Conservation (phyloP, 2,888 invertebrate genomes). For the Megaustenia siamemsis region DNA sequence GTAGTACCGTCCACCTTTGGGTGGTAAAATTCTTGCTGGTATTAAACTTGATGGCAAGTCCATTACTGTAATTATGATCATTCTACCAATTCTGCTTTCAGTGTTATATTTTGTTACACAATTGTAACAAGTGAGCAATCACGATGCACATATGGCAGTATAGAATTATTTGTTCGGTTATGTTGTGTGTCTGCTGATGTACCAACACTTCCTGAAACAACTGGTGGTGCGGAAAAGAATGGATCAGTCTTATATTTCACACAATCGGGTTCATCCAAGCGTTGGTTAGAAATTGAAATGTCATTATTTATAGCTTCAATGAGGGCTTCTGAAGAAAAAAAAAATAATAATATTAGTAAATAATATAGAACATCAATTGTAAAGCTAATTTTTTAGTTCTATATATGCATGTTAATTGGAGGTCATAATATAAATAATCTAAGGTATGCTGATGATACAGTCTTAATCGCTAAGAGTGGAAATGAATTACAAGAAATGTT, state of each 20-base stretch:
- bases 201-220: background rate
- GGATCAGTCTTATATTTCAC: conserved; percentile 81
- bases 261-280: conserved; percentile 84
- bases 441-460: too few species aligned
- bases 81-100: background rate
- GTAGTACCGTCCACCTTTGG: too few species aligned
- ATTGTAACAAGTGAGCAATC: background rate
- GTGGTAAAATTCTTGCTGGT: too few species aligned
- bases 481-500: too few species aligned
- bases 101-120: background rate
- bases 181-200: background rate
- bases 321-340: conserved; percentile 84
- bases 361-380: background rate
- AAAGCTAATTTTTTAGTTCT: too few species aligned
- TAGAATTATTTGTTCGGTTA: background rate
- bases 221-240: conserved; percentile 81
- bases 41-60: too few species aligned
- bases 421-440: too few species aligned
- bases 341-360: background rate
- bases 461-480: too few species aligned
- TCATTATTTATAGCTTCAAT: conserved; percentile 89
- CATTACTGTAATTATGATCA: too few species aligned
- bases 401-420: too few species aligned
- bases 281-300: conserved; percentile 85
- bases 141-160: background rate